A percentile compares a stretch with the other conserved stretches of the same genome.
Conservation (phyloP, 2,113 vertebrate genomes). For the Leucosticte australis region DNA sequence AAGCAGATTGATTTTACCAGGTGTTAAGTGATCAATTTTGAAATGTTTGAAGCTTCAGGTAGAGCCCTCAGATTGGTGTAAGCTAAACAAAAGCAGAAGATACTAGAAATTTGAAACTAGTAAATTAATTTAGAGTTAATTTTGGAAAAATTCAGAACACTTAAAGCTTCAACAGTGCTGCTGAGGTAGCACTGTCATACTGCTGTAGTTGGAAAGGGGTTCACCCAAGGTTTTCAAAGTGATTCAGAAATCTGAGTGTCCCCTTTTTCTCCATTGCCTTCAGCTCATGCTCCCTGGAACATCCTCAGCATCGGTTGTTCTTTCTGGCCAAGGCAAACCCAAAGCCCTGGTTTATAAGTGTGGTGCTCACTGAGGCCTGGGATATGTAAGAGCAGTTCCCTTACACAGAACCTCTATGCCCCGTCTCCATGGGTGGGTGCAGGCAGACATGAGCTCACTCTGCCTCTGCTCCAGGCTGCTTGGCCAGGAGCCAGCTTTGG, state of each 20-base stretch:
- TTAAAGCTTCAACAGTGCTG: not conserved
- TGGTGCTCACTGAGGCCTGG: not conserved
- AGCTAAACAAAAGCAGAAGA: not conserved
- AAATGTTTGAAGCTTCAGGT: not conserved
- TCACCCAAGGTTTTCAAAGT: not conserved
- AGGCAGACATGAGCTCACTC: constrained; percentile 8
- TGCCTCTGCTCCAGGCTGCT: not conserved
- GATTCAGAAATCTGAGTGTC: not conserved
- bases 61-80: not conserved
- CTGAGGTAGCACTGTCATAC: not conserved
- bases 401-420: not conserved
- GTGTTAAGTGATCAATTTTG: not conserved
- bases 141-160: not conserved
- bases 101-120: not conserved
- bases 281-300: not conserved
- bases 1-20: not conserved
- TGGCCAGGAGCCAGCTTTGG: not conserved
- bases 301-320: not conserved
- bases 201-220: not conserved
- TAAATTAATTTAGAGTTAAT: not conserved
- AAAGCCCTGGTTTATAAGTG: not conserved
- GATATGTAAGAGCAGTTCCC: not conserved
- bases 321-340: not conserved
- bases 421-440: not conserved
- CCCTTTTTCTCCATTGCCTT: not conserved